These are phyloP conservation scores for Halocynthia aurantium DNA, from an alignment of 23 tunicate genomes.

Conservation along the genomic window DNA sequence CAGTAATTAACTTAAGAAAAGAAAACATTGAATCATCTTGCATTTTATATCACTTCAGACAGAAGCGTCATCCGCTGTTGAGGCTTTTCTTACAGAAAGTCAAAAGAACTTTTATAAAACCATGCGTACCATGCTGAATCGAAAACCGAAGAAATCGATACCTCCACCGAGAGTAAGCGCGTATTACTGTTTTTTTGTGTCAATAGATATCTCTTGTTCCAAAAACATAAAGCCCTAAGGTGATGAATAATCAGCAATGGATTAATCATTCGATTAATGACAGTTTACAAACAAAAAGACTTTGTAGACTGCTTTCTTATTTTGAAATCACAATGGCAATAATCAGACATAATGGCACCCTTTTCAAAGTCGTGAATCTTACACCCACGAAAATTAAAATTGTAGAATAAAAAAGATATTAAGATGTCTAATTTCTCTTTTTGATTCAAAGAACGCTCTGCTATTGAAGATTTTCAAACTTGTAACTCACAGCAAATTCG, in stretches of 20 bases:
- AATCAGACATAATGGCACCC: background rate
- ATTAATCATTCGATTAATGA: too few relatives aligned
- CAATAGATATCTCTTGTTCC: too few relatives aligned
- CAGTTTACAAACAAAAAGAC: too few relatives aligned
- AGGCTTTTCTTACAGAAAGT: slow-evolving; percentile 72
- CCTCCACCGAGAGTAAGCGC: slow-evolving; percentile 64
- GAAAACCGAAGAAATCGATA: slow-evolving; percentile 92
- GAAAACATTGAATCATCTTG: background rate
- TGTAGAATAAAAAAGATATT: background rate
- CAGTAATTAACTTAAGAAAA: background rate
- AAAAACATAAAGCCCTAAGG: too few relatives aligned
- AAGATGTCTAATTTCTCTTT: background rate
- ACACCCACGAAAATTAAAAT: background rate
- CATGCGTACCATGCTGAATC: slow-evolving; percentile 88
- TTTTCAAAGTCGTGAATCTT: background rate
- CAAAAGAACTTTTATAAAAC: slow-evolving; percentile 93
- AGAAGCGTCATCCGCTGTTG: slow-evolving; percentile 68
- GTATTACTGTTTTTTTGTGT: background rate
- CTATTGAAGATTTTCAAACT: slow-evolving; percentile 57
- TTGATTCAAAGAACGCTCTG: slow-evolving; percentile 39
- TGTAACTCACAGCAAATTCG: slow-evolving; percentile 77
- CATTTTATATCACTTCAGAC: slow-evolving; percentile 28
- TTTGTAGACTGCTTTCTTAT: background rate
- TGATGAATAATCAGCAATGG: too few relatives aligned
- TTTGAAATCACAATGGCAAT: background rate